Evolutionary conservation across 1,140 invertebrate species (phyloP).

Genomic region (Brachionus asplanchnoidis): DNA sequence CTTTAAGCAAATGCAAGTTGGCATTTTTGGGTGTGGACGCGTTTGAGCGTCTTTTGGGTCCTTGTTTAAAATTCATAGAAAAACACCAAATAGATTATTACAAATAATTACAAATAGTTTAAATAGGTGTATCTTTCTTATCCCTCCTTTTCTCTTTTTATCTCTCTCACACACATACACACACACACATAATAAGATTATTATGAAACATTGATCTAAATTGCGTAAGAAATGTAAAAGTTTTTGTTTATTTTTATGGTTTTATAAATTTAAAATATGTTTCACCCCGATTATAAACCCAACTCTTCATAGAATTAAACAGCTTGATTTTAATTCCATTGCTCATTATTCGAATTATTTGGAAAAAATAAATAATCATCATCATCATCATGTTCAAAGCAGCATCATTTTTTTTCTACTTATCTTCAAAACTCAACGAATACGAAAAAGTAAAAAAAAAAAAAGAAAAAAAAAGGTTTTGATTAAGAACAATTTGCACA

Average conservation of each 20-base stretch:
- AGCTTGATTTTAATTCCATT: not conserved
- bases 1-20: constrained; percentile 52
- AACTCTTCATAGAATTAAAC: not conserved
- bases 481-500: not conserved
- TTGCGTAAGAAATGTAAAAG: constrained; percentile 22
- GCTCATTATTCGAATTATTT: not conserved
- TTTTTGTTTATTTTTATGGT: constrained; percentile 2
- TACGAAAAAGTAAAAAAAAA: not conserved
- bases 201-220: not conserved
- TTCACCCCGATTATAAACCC: not conserved
- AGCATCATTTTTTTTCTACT: not conserved
- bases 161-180: too few species aligned
- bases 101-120: not conserved
- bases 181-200: not conserved
- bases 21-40: constrained; percentile 92
- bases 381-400: not conserved
- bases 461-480: not conserved
- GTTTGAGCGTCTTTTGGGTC: constrained; percentile 89
- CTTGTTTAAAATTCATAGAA: constrained; percentile 97
- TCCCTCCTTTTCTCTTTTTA: too few species aligned
- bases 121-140: constrained; percentile 3
- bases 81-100: constrained; percentile 63
- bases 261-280: constrained; percentile 7
- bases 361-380: not conserved
- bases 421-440: not conserved